phyloP scores from a whole-genome alignment of 2,888 invertebrate genomes.

The Athetis lepigone region DNA sequence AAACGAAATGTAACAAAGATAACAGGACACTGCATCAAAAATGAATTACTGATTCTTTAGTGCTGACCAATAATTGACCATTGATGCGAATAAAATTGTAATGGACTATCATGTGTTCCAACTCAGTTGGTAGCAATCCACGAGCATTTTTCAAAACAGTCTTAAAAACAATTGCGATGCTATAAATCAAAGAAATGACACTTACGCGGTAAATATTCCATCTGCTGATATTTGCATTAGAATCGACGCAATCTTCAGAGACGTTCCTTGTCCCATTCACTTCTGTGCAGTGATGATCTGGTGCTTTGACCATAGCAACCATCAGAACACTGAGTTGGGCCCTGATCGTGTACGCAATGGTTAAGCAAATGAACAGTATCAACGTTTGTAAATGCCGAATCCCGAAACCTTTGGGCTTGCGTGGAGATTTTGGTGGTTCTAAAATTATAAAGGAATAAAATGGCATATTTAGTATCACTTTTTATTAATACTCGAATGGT shows the following conservation, averaged over 20 bases:
- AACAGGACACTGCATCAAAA: no score
- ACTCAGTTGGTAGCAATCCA: neutral
- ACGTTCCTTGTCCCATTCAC: conserved; percentile 21
- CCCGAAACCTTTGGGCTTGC: conserved; percentile 75
- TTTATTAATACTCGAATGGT: neutral
- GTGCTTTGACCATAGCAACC: conserved; percentile 78
- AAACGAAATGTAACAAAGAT: no score
- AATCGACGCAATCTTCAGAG: conserved; percentile 25
- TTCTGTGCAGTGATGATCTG: conserved; percentile 25
- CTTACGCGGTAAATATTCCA: conserved; percentile 75
- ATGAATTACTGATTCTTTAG: neutral
- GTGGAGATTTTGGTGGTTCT: conserved; percentile 19
- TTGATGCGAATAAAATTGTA: no score
- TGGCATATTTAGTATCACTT: conserved; percentile 7
- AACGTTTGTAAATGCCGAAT: conserved; percentile 75
- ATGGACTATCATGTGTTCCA: neutral
- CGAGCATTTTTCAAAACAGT: neutral
- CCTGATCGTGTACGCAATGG: conserved; percentile 69
- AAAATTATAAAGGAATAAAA: conserved; percentile 41
- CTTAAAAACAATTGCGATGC: neutral
- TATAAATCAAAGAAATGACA: conserved; percentile 35
- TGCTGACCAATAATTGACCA: neutral
- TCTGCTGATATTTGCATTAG: conserved; percentile 27
- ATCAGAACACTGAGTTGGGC: conserved; percentile 77
- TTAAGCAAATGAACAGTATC: conserved; percentile 74